Base-by-base conservation (phyloP, 2,797 vertebrate species). In the Pseudotriccus pelzelni region DNA sequence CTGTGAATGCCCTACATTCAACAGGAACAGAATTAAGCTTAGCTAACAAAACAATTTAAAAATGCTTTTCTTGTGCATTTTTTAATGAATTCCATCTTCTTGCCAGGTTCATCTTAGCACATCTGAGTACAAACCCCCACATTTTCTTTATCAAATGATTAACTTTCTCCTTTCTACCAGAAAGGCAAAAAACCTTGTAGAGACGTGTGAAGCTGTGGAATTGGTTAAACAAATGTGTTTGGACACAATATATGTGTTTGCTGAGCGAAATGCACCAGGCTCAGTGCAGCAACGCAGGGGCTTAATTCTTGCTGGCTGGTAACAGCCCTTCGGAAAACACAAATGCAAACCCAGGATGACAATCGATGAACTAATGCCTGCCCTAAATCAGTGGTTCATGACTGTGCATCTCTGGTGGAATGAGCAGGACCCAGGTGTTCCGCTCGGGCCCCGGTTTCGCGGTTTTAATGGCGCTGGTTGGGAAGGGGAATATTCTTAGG, bases 11-110 rank as follows among this genome's bases (percentile, higher is more conserved):
- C 6, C 64, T 58, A 79, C 87, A 15, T 87, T 93, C 84, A 85
- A 18, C 22, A 27, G 36, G 78, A 87, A 72, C 68, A 28, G 68
- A 94, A 94, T 94, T 92, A 93, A 89, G 90, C 94, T 96, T 58
- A 90, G 72, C 84, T 97, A 90, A 91, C 66, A 78, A 86, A 93
- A 87, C 91, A 91, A 74, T 74, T 69, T 74, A 41, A 74, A 90
- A 91, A 80, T 78, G 85, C 63, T 91, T 85, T 95, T 94, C 91
- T 75, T 63, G 64, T 81, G 84, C 58, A 1, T 83, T 90, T 91
- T 25, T 41, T 90, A 74, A 92, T 63, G 75, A 74, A 74, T 80
- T 81, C 84, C 49, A 75, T 47, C 68, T 85, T 55, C 76, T 52
- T 37, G 43, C 82, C 58, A 78, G 84, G 50, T 68, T 73, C 83